phyloP scores from a whole-genome alignment of 2,113 vertebrate genomes.

The Columbina picui region DNA sequence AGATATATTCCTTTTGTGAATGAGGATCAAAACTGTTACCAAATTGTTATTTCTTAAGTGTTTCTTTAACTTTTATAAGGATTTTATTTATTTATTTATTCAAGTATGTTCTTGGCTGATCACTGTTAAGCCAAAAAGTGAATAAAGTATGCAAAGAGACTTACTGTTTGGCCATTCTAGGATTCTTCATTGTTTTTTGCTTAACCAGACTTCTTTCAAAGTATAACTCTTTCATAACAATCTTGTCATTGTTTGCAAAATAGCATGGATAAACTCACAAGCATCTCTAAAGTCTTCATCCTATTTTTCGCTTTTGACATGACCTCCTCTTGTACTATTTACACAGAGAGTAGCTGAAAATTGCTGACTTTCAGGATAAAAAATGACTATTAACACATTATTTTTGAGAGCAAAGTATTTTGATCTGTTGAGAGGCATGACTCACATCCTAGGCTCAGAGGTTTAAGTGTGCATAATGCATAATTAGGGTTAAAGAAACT shows the following conservation, averaged over 20 bases:
- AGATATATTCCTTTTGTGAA: not conserved
- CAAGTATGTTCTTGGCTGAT: not conserved
- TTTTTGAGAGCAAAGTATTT: not conserved
- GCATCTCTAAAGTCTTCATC: not conserved
- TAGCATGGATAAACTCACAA: not conserved
- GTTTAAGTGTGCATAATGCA: not conserved
- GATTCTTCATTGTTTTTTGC: constrained; percentile 55
- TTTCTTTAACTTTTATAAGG: not conserved
- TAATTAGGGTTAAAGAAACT: not conserved
- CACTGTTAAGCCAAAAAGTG: constrained; percentile 22
- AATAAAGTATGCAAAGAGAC: constrained; percentile 36
- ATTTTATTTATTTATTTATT: not conserved
- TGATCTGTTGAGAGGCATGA: not conserved
- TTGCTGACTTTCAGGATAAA: not conserved
- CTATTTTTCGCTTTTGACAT: not conserved
- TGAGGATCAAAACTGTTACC: too few species aligned
- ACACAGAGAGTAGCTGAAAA: not conserved
- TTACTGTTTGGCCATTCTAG: constrained; percentile 7
- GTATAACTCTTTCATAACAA: not conserved
- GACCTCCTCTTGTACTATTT: not conserved
- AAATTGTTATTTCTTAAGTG: not conserved
- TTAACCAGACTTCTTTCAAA: constrained; percentile 32
- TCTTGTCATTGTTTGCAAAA: not conserved
- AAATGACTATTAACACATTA: not conserved
- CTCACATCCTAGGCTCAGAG: not conserved